These are phyloP conservation scores for Drosophila paracracens DNA, from an alignment of 2,888 invertebrate species.

Conservation along the genomic window DNA sequence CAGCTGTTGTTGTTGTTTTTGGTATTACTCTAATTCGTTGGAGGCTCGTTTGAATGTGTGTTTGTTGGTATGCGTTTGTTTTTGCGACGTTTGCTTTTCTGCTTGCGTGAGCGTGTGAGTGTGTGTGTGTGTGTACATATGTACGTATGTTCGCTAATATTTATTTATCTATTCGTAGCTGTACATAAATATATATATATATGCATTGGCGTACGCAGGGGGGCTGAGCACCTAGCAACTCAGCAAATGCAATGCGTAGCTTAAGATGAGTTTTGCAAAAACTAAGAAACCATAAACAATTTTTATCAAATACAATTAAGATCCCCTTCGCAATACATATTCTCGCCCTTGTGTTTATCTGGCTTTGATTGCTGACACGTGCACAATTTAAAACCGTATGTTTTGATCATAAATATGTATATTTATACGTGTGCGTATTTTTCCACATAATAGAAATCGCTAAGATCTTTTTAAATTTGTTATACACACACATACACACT, in stretches of 20 bases:
- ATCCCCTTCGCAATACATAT: neutral
- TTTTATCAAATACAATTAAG: neutral
- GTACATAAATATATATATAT: slow-evolving; percentile 12
- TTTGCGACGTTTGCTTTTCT: slow-evolving; percentile 36
- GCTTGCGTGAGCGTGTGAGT: slow-evolving; percentile 1
- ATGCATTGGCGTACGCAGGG: neutral
- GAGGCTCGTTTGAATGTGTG: slow-evolving; percentile 62
- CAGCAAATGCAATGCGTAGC: neutral
- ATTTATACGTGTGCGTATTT: neutral
- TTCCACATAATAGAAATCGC: neutral
- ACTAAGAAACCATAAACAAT: neutral
- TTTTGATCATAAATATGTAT: neutral
- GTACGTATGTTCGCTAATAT: neutral
- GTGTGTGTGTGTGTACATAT: neutral
- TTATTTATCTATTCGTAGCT: slow-evolving; percentile 15
- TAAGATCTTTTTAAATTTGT: neutral
- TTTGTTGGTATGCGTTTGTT: slow-evolving; percentile 29
- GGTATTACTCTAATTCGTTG: slow-evolving; percentile 36
- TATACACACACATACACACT: neutral
- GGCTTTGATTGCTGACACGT: neutral
- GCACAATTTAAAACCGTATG: neutral
- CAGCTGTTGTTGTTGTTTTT: slow-evolving; percentile 49
- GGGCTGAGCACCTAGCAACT: neutral
- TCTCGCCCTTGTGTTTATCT: neutral
- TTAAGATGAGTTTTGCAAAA: neutral